These are phyloP conservation scores for Danionella cerebrum DNA, from an alignment of 2,113 vertebrate genomes.

Conservation along the genomic window DNA sequence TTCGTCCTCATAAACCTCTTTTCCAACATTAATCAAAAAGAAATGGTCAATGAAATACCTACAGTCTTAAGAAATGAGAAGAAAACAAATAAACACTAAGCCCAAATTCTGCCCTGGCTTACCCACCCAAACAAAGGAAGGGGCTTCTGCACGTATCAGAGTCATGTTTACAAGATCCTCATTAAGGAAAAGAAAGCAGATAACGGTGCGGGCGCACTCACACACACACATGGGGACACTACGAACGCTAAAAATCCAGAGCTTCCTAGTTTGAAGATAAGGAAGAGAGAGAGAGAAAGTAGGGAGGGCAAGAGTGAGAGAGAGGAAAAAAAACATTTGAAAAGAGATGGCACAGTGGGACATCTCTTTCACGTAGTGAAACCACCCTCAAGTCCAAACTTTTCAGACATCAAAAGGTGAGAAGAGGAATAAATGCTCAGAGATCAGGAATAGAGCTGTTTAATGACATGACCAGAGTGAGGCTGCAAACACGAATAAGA, in stretches of 20 bases:
- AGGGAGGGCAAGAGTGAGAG: conserved; percentile 58
- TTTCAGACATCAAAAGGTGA: conserved; percentile 60
- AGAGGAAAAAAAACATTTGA: conserved; percentile 53
- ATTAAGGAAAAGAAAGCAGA: conserved; percentile 92
- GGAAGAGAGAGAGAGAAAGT: conserved; percentile 67
- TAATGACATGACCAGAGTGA: conserved; percentile 45
- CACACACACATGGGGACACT: conserved; percentile 42
- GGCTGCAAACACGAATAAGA: conserved; percentile 14
- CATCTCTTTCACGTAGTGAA: conserved; percentile 33
- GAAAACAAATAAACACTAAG: conserved; percentile 62
- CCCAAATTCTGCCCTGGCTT: conserved; percentile 52
- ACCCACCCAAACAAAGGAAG: conserved; percentile 68
- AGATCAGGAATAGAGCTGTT: conserved; percentile 44
- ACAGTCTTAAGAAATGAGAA: conserved; percentile 50
- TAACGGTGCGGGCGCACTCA: conserved; percentile 59
- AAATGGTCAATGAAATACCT: conserved; percentile 56
- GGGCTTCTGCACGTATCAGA: conserved; percentile 68
- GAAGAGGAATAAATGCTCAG: conserved; percentile 59
- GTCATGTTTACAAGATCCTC: conserved; percentile 98
- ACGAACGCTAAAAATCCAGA: conserved; percentile 45
- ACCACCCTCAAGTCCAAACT: conserved; percentile 52
- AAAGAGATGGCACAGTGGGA: conserved; percentile 59
- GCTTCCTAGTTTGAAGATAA: conserved; percentile 78
- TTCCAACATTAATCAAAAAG: conserved; percentile 40
- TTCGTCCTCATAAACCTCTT: conserved; percentile 36